Percentiles rank a stretch among this genome's conserved stretches.
phyloP scores from a whole-genome alignment of 2,888 invertebrate species.

The Dyspetes luteomarginatus region DNA sequence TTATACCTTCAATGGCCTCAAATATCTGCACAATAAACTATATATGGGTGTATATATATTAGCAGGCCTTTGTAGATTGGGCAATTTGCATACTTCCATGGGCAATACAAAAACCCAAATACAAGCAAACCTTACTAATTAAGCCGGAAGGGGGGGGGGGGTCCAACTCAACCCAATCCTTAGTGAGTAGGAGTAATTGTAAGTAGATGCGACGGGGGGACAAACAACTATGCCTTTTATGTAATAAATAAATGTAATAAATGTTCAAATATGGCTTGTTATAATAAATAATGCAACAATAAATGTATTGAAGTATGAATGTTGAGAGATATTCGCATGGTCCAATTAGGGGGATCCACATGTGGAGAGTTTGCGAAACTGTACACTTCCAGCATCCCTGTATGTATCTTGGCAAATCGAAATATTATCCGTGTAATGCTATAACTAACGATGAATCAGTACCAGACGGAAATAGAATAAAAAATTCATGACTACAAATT shows the following conservation, averaged over 20 bases:
- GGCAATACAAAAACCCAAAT: no score
- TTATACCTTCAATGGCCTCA: not conserved
- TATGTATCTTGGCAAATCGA: not conserved
- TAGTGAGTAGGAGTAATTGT: not conserved
- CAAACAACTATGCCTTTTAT: no score
- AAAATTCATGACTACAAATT: constrained; percentile 72
- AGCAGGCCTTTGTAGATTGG: not conserved
- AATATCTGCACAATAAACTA: not conserved
- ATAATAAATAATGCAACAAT: not conserved
- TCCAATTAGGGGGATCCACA: not conserved
- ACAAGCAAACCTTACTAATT: no score
- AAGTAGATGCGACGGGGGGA: no score
- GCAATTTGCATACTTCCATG: no score
- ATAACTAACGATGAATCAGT: constrained; percentile 35
- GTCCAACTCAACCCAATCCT: no score
- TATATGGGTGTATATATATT: not conserved
- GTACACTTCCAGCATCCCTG: not conserved
- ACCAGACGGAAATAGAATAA: constrained; percentile 64
- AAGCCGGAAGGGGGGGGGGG: no score
- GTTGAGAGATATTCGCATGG: not conserved
- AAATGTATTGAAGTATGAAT: not conserved
- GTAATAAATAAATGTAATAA: no score
- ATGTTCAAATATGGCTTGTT: no score
- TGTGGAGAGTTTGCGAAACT: constrained; percentile 43
- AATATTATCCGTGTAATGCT: constrained; percentile 25